phyloP scores from a whole-genome alignment of 2,113 vertebrate species.

The Pao palembangensis region DNA sequence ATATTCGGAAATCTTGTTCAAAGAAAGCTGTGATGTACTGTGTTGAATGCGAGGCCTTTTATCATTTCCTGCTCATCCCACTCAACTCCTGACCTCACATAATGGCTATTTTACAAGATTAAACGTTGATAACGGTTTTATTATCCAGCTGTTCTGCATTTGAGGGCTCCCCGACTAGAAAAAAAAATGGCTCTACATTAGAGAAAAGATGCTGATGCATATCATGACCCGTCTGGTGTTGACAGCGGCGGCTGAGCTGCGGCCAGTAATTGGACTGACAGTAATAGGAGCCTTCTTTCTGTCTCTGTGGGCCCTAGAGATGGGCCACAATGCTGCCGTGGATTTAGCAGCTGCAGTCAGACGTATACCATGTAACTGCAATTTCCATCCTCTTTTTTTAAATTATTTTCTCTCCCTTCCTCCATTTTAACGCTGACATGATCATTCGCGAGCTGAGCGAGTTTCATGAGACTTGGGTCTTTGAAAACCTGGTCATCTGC shows the following conservation, averaged over 20 bases:
- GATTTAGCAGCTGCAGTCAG: slow-evolving; percentile 51
- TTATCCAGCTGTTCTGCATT: slow-evolving; percentile 14
- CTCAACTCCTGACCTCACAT: slow-evolving; percentile 14
- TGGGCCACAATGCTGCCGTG: slow-evolving; percentile 45
- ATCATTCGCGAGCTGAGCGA: slow-evolving; percentile 55
- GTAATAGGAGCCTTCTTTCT: slow-evolving; percentile 69
- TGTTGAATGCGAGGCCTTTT: background rate
- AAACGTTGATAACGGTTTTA: slow-evolving; percentile 20
- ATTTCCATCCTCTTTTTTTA: slow-evolving; percentile 32
- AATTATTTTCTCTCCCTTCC: slow-evolving; percentile 15
- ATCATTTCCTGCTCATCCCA: background rate
- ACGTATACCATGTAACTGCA: slow-evolving; percentile 60
- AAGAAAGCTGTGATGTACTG: background rate
- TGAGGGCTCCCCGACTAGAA: slow-evolving; percentile 8
- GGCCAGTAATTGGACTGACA: slow-evolving; percentile 67
- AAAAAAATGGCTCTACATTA: slow-evolving; percentile 34
- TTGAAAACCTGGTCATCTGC: slow-evolving; percentile 45
- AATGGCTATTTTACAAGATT: slow-evolving; percentile 14
- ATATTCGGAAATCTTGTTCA: slow-evolving; percentile 4
- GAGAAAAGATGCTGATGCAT: slow-evolving; percentile 42
- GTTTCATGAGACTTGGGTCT: slow-evolving; percentile 47
- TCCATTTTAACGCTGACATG: slow-evolving; percentile 49
- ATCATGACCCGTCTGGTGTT: slow-evolving; percentile 47
- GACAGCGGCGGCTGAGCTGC: slow-evolving; percentile 61
- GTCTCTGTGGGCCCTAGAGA: slow-evolving; percentile 50